These are phyloP conservation scores for Pluvialis apricaria DNA, from an alignment of 2,113 vertebrate genomes.

Conservation along the genomic window DNA sequence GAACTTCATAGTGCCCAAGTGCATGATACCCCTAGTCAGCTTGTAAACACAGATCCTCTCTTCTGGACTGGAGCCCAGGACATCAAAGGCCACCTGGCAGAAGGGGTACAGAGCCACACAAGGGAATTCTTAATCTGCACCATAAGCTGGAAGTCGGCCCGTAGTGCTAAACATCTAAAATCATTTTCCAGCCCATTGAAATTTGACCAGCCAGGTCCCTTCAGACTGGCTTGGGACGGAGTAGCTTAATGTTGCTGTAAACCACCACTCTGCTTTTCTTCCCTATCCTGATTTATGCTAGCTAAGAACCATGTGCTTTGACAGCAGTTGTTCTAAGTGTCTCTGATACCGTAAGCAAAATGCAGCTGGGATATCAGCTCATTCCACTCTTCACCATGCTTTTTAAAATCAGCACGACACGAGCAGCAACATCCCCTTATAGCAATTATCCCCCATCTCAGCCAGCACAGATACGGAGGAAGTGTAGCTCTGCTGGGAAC, in stretches of 20 bases:
- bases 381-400: background rate
- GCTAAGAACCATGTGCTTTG: background rate
- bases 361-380: background rate
- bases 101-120: background rate
- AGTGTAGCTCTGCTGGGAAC: background rate
- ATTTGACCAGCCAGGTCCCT: background rate
- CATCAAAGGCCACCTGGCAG: slow-evolving; percentile 59
- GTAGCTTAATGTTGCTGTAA: background rate
- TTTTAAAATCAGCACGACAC: background rate
- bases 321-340: background rate
- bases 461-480: background rate
- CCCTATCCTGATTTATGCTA: background rate
- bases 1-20: slow-evolving; percentile 58
- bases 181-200: background rate
- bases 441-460: background rate
- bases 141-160: background rate
- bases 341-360: background rate
- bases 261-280: background rate
- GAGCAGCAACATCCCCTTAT: background rate
- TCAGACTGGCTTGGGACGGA: background rate
- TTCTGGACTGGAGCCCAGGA: slow-evolving; percentile 58
- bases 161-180: background rate
- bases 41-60: slow-evolving; percentile 44
- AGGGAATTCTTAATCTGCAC: background rate
- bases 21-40: slow-evolving; percentile 9